These are phyloP conservation scores for Gorsachius goisagi DNA, from an alignment of 2,113 vertebrate genomes.

Conservation along the genomic window DNA sequence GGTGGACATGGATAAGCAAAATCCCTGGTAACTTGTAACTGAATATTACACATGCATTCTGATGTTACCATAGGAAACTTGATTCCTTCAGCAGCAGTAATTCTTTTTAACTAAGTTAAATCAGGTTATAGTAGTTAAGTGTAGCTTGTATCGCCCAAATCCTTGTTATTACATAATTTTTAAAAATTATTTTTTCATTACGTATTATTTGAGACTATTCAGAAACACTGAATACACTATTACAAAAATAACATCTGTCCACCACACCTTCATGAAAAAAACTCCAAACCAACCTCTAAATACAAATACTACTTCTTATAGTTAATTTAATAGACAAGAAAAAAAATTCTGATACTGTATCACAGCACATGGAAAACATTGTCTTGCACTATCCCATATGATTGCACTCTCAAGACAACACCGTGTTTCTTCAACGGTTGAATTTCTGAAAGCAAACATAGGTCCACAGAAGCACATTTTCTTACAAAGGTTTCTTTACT, in stretches of 20 bases:
- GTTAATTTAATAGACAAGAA: neutral
- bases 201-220: neutral
- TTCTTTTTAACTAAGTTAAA: neutral
- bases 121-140: neutral
- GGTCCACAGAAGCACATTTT: neutral
- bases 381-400: neutral
- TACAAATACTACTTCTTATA: neutral
- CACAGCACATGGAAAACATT: neutral
- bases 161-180: neutral
- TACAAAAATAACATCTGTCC: neutral
- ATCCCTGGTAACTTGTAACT: neutral
- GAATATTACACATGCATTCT: neutral
- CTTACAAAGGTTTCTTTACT: neutral
- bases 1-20: neutral
- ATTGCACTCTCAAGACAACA: neutral
- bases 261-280: neutral
- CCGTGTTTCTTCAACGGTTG: neutral
- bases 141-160: neutral
- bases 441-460: neutral
- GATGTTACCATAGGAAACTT: neutral
- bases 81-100: neutral
- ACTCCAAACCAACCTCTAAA: neutral
- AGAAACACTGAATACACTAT: neutral
- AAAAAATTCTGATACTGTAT: neutral
- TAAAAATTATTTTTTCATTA: neutral